These are phyloP conservation scores for Noctua pronuba DNA, from an alignment of 2,888 invertebrate genomes.

Conservation along the genomic window DNA sequence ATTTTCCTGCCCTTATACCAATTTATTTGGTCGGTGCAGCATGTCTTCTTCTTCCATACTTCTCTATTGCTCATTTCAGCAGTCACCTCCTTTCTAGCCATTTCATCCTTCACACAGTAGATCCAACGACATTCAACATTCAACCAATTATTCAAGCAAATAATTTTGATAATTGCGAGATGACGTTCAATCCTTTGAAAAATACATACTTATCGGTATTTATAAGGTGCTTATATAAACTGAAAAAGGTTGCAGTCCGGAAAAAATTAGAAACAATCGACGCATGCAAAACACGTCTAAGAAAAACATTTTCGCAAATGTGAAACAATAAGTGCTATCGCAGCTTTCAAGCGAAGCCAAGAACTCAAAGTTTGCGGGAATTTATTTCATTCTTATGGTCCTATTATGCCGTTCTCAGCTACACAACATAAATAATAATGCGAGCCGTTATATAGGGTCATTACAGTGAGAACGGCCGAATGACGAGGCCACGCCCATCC, in stretches of 20 bases:
- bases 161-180: not conserved
- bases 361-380: conserved; percentile 87
- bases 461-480: conserved; percentile 85
- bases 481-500: conserved; percentile 77
- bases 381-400: conserved; percentile 90
- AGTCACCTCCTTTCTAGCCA: too few relatives aligned
- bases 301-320: conserved; percentile 82
- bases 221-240: too few relatives aligned
- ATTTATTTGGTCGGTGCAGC: too few relatives aligned
- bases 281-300: conserved; percentile 79
- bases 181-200: not conserved
- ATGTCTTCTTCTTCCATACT: too few relatives aligned
- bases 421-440: conserved; percentile 90
- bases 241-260: not conserved
- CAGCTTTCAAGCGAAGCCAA: conserved; percentile 85
- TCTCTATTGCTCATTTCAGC: too few relatives aligned
- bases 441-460: conserved; percentile 89
- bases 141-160: not conserved
- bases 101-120: too few relatives aligned
- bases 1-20: too few relatives aligned
- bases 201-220: not conserved
- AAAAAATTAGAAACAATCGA: conserved; percentile 71
- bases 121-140: too few relatives aligned
- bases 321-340: conserved; percentile 87
- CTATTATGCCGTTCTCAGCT: conserved; percentile 89